Evolutionary conservation across 2,113 vertebrate genomes (phyloP).

Genomic region (Phaethon lepturus): DNA sequence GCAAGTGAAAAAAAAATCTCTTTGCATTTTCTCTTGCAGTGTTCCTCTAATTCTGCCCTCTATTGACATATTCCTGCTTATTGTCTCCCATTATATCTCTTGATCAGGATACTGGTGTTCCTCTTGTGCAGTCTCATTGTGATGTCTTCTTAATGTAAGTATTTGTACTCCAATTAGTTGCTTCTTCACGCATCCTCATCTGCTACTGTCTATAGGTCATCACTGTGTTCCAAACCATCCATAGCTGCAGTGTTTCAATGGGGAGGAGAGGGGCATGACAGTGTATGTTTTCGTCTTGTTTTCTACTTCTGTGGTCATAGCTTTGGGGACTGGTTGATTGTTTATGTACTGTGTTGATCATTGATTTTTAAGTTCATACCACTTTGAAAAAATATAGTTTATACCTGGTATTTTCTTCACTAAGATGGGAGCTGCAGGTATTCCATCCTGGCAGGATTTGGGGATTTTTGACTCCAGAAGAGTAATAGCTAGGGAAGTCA

Average conservation of each 20-base stretch:
- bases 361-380: not conserved
- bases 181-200: conserved; percentile 38
- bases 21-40: conserved; percentile 47
- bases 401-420: not conserved
- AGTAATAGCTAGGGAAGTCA: not conserved
- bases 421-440: not conserved
- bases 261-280: conserved; percentile 1
- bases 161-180: conserved; percentile 40
- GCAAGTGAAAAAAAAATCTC: conserved; percentile 6
- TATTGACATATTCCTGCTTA: conserved; percentile 51
- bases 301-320: conserved; percentile 41
- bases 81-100: conserved; percentile 66
- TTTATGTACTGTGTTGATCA: not conserved
- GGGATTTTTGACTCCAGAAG: not conserved
- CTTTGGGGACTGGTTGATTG: conserved; percentile 30
- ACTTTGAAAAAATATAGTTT: not conserved
- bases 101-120: conserved; percentile 54
- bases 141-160: conserved; percentile 65
- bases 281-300: conserved; percentile 36
- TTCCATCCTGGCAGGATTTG: not conserved
- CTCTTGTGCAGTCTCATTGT: conserved; percentile 50
- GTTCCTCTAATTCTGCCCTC: conserved; percentile 33
- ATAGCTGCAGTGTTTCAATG: not conserved
- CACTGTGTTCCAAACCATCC: conserved; percentile 36
- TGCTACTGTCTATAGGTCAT: not conserved